Conservation (phyloP, 2,797 vertebrate genomes). For the Sebastolobus altivelis region DNA sequence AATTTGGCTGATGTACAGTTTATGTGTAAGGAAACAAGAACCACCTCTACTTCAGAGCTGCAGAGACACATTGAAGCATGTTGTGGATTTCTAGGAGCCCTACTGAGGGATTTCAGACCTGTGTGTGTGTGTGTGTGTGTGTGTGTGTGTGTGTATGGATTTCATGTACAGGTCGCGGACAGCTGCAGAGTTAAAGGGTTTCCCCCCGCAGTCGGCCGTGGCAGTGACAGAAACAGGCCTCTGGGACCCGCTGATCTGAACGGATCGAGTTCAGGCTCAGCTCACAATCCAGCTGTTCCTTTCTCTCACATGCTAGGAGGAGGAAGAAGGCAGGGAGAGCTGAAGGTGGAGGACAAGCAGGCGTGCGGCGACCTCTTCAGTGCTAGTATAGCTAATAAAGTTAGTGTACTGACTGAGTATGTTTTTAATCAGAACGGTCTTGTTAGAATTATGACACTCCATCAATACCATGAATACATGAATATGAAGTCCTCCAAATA, state of each 20-base stretch:
- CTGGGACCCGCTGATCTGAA: conserved; percentile 70
- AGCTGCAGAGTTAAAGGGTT: conserved; percentile 74
- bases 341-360: conserved; percentile 34
- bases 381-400: neutral
- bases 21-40: conserved; percentile 36
- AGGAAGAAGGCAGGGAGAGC: conserved; percentile 19
- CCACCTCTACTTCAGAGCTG: conserved; percentile 10
- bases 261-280: conserved; percentile 72
- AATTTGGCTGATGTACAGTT: conserved; percentile 35
- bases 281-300: conserved; percentile 83
- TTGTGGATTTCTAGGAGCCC: conserved; percentile 39
- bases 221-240: conserved; percentile 70
- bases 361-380: conserved; percentile 20
- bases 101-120: conserved; percentile 23
- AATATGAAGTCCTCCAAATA: neutral
- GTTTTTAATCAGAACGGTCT: neutral
- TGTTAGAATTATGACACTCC: neutral
- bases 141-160: conserved; percentile 20
- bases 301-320: conserved; percentile 70
- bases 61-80: conserved; percentile 11
- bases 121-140: conserved; percentile 15
- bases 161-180: conserved; percentile 59
- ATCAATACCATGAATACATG: neutral
- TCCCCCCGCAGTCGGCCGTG: conserved; percentile 37
- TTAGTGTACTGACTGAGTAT: neutral